Evolutionary conservation across 2,113 vertebrate species (phyloP).

Genomic region (Enhydra lutris): DNA sequence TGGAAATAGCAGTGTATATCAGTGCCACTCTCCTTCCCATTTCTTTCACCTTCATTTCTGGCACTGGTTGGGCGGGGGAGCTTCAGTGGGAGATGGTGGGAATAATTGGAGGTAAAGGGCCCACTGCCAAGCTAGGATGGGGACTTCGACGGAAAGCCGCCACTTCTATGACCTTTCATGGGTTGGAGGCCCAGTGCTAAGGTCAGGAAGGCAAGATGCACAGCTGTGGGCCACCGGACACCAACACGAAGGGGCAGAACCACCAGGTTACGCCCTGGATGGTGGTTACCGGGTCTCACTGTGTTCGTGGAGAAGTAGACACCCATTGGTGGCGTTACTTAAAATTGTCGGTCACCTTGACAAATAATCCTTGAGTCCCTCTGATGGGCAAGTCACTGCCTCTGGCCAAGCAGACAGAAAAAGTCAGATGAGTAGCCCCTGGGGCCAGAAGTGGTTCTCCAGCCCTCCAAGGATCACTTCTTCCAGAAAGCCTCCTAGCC

Average conservation of each 20-base stretch:
- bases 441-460: background rate
- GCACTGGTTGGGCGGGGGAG: background rate
- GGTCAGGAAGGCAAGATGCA: background rate
- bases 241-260: background rate
- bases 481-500: background rate
- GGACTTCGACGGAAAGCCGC: background rate
- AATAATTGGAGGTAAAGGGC: background rate
- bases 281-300: background rate
- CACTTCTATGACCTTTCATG: background rate
- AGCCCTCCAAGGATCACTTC: background rate
- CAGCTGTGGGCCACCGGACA: background rate
- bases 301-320: background rate
- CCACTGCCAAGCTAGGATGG: background rate
- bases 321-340: background rate
- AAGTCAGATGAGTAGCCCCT: background rate
- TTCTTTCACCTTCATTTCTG: background rate
- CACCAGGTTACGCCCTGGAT: no score
- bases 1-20: background rate
- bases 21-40: background rate
- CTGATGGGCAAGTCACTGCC: background rate
- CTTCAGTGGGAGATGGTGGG: background rate
- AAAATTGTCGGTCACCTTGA: background rate
- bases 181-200: background rate
- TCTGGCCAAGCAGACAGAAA: background rate
- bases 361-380: background rate